Conservation (phyloP, 2,797 vertebrate genomes). For the Gallirallus australis region DNA sequence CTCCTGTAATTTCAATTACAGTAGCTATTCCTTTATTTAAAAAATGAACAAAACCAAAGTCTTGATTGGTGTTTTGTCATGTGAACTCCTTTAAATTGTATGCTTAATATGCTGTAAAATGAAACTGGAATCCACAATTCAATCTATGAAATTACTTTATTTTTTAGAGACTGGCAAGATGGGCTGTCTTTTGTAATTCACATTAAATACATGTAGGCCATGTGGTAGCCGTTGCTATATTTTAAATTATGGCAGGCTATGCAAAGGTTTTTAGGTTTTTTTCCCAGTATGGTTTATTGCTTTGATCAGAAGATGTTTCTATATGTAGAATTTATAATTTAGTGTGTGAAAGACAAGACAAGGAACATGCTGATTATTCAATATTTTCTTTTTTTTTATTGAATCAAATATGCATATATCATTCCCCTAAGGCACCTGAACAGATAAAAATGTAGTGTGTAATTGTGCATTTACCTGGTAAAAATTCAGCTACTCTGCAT, state of each 20-base stretch:
- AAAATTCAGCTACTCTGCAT: slow-evolving; percentile 10
- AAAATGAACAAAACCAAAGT: not conserved
- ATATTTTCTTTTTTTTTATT: not conserved
- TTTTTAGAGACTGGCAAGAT: not conserved
- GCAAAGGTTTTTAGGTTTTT: not conserved
- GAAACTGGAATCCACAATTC: not conserved
- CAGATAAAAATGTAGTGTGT: not conserved
- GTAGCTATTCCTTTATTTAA: not conserved
- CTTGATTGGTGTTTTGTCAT: not conserved
- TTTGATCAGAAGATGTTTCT: not conserved
- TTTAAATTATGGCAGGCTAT: not conserved
- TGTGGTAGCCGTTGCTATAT: not conserved
- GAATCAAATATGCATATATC: not conserved
- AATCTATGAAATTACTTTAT: not conserved
- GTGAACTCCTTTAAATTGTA: not conserved
- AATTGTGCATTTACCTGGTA: not conserved
- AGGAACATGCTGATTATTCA: not conserved
- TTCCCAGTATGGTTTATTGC: not conserved
- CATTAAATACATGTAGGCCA: not conserved
- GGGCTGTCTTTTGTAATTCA: not conserved
- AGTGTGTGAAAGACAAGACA: not conserved
- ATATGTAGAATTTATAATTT: not conserved
- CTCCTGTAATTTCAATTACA: slow-evolving; percentile 5
- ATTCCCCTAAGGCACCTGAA: not conserved
- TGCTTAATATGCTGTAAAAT: not conserved